phyloP scores from a whole-genome alignment of 2,888 invertebrate species.

The Phania funesta region DNA sequence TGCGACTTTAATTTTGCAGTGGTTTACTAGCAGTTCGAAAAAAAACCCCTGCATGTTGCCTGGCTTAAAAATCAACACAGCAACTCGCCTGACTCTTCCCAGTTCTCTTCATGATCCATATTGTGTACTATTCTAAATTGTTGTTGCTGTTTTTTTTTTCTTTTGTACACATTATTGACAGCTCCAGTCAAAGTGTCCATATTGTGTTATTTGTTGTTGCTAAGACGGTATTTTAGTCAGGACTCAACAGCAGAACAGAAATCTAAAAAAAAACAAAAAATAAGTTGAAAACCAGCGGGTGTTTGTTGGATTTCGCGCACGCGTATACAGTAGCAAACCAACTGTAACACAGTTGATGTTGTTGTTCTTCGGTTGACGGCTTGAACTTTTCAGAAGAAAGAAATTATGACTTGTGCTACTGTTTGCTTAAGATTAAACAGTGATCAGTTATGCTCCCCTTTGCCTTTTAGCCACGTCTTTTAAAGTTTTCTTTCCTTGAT shows the following conservation, averaged over 20 bases:
- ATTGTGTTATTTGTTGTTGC: slow-evolving; percentile 52
- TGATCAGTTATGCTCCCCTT: neutral
- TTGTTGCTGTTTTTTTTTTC: neutral
- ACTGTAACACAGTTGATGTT: slow-evolving; percentile 18
- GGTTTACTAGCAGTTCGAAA: slow-evolving; percentile 10
- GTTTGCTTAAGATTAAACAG: slow-evolving; percentile 50
- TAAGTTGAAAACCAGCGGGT: slow-evolving; percentile 58
- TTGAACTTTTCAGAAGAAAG: slow-evolving; percentile 46
- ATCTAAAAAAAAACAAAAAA: neutral
- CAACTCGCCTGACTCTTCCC: neutral
- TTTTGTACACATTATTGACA: slow-evolving; percentile 54
- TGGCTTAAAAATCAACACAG: slow-evolving; percentile 46
- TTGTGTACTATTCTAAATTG: slow-evolving; percentile 49
- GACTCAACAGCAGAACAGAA: neutral
- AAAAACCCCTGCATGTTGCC: slow-evolving; percentile 41
- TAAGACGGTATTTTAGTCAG: slow-evolving; percentile 28
- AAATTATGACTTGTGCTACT: slow-evolving; percentile 63
- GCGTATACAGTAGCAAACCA: slow-evolving; percentile 62
- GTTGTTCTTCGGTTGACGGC: neutral
- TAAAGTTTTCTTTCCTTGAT: slow-evolving; percentile 12
- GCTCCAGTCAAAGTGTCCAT: slow-evolving; percentile 66
- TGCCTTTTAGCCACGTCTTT: slow-evolving; percentile 7
- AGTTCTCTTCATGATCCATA: neutral
- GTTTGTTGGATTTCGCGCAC: slow-evolving; percentile 64
- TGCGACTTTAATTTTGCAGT: slow-evolving; percentile 56